Evolutionary conservation across 2,888 invertebrate species (phyloP).

Genomic region (Oxytorus armatus): DNA sequence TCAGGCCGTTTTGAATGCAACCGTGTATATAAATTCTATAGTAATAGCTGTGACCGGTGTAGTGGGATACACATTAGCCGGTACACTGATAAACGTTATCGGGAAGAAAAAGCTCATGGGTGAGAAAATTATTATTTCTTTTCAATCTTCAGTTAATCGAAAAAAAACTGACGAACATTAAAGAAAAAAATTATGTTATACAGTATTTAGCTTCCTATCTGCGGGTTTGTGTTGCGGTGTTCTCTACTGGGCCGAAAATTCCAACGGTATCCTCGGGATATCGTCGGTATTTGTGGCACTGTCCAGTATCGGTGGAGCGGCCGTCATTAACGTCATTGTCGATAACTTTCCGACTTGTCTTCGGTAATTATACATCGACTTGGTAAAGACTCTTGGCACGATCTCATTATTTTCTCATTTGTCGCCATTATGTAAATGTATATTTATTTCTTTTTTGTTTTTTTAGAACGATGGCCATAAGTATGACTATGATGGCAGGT

Average conservation of each 20-base stretch:
- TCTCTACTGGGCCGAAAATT: conserved; percentile 80
- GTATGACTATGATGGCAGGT: conserved; percentile 90
- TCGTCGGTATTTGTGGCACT: conserved; percentile 81
- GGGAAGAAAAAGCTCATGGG: conserved; percentile 86
- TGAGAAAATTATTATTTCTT: conserved; percentile 75
- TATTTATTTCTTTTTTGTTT: conserved; percentile 33
- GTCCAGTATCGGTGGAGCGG: conserved; percentile 85
- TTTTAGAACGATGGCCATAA: conserved; percentile 90
- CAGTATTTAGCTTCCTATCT: conserved; percentile 80
- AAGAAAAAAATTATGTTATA: background rate
- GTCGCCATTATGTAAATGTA: background rate
- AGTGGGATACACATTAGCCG: conserved; percentile 88
- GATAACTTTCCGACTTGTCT: conserved; percentile 81
- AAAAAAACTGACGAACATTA: background rate
- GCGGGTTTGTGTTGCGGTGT: conserved; percentile 82
- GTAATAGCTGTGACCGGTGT: conserved; percentile 88
- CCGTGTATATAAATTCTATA: conserved; percentile 89
- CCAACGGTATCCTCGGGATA: conserved; percentile 79
- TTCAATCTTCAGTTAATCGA: background rate
- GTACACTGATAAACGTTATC: conserved; percentile 85
- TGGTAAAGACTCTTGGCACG: no score
- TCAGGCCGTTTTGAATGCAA: conserved; percentile 85
- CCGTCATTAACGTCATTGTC: conserved; percentile 85
- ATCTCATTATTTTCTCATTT: background rate
- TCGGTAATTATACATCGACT: conserved; percentile 73